Evolutionary conservation across 2,888 invertebrate genomes (phyloP), one percentile per base, ranked within the genome.

Genomic region (Protophormia terraenovae): DNA sequence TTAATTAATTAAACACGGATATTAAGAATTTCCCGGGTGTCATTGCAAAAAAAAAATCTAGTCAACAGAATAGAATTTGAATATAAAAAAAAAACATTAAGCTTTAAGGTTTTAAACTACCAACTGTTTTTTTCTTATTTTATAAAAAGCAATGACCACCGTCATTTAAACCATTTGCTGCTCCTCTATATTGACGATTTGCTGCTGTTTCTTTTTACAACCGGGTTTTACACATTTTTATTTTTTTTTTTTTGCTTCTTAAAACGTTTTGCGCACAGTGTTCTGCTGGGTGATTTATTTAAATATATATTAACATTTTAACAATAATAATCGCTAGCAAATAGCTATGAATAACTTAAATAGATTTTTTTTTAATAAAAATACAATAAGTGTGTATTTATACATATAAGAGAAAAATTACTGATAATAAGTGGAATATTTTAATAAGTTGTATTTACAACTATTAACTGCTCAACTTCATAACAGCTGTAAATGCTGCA

Each of bases 381-480:
- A 27, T 67, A 32, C 12, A 58, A 55, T 7, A 58, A 27, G n/a
- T n/a, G n/a, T n/a, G n/a, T n/a, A n/a, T n/a, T n/a, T n/a, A 3
- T 35, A n/a, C 19, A 45, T n/a, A 60, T 27, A 19, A 22, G 29
- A 73, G 47, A 67, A 82, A 55, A 72, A 73, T 45, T 82, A 69
- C 62, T 82, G 85, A 85, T 85, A 85, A 85, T 85, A 78, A 82
- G 85, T 78, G 85, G 85, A 85, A 82, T 85, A 78, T 85, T 85
- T 85, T 85, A 82, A 82, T 85, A 81, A 84, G 76, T 58, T 66
- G 12, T 19, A n/a, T 64, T 53, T 82, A 64, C 53, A 24, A 47
- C 47, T 50, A 50, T 50, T 50, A n/a, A 16, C 10, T 71, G 32
- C 29, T 53, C 14, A 3, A 35, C 35, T 27, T 10, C 6, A 58